Conservation (phyloP, 2,797 vertebrate genomes). For the Kryptolebias ocellatus region DNA sequence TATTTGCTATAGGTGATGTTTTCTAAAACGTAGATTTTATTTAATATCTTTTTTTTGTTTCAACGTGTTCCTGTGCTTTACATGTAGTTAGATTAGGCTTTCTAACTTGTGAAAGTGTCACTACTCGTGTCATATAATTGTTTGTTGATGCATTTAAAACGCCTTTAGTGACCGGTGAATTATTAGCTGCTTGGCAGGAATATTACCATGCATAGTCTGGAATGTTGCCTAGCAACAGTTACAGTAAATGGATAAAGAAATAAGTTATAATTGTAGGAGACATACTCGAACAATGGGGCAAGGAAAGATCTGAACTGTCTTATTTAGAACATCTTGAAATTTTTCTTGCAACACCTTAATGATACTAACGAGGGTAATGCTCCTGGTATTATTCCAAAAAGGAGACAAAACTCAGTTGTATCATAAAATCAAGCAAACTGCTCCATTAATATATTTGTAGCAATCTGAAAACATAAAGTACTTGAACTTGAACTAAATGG, state of each 20-base stretch:
- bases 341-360: too few relatives aligned
- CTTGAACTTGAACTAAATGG: too few relatives aligned
- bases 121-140: neutral
- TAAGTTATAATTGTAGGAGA: neutral
- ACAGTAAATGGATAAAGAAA: slow-evolving; percentile 8
- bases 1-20: neutral
- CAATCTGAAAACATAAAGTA: too few relatives aligned
- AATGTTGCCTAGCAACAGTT: slow-evolving; percentile 30
- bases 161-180: slow-evolving; percentile 12
- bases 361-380: too few relatives aligned
- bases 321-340: too few relatives aligned
- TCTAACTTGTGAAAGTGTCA: neutral
- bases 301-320: too few relatives aligned
- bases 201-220: slow-evolving; percentile 23
- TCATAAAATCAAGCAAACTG: too few relatives aligned
- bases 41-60: neutral
- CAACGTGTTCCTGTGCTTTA: neutral
- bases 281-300: neutral
- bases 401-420: too few relatives aligned
- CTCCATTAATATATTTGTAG: too few relatives aligned
- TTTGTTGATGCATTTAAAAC: slow-evolving; percentile 23
- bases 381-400: too few relatives aligned
- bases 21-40: neutral
- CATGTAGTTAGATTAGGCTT: neutral
- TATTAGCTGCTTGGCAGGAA: slow-evolving; percentile 16